These are phyloP conservation scores for Thunnus thynnus DNA, from an alignment of 2,113 vertebrate genomes.

Conservation along the genomic window DNA sequence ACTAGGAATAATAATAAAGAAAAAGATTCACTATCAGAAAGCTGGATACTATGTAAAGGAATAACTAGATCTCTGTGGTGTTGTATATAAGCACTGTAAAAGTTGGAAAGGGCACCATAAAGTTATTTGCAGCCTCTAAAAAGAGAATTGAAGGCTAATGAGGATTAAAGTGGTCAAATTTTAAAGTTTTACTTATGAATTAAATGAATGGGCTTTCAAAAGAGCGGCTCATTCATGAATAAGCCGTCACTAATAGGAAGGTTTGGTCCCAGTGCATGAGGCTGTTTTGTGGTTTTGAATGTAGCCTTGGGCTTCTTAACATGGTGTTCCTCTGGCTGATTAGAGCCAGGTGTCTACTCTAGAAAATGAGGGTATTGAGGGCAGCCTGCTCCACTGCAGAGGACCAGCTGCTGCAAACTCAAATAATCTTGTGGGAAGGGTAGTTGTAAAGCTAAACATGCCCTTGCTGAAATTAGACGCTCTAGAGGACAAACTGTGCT, in stretches of 20 bases:
- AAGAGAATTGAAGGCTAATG: background rate
- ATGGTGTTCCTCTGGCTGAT: slow-evolving; percentile 74
- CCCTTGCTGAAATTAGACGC: slow-evolving; percentile 65
- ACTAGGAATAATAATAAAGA: no score
- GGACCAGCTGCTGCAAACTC: slow-evolving; percentile 68
- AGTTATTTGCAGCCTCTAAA: background rate
- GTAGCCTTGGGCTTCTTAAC: slow-evolving; percentile 59
- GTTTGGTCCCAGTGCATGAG: slow-evolving; percentile 22
- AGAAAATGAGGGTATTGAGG: slow-evolving; percentile 63
- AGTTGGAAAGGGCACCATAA: background rate
- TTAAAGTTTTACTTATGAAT: background rate
- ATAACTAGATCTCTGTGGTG: background rate
- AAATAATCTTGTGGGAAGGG: slow-evolving; percentile 72
- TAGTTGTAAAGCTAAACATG: slow-evolving; percentile 68
- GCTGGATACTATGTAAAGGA: background rate
- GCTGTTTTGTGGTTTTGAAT: slow-evolving; percentile 44
- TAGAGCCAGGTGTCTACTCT: slow-evolving; percentile 77
- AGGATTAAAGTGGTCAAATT: background rate
- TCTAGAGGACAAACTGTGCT: slow-evolving; percentile 69
- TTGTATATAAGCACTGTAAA: no score
- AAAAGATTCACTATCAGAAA: background rate
- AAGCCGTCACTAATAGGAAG: slow-evolving; percentile 15
- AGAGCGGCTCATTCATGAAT: slow-evolving; percentile 35
- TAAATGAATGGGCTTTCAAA: background rate
- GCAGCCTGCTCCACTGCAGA: slow-evolving; percentile 53